These are phyloP conservation scores for Nephrotoma guestfalica DNA, from an alignment of 2,888 invertebrate species.

Conservation along the genomic window DNA sequence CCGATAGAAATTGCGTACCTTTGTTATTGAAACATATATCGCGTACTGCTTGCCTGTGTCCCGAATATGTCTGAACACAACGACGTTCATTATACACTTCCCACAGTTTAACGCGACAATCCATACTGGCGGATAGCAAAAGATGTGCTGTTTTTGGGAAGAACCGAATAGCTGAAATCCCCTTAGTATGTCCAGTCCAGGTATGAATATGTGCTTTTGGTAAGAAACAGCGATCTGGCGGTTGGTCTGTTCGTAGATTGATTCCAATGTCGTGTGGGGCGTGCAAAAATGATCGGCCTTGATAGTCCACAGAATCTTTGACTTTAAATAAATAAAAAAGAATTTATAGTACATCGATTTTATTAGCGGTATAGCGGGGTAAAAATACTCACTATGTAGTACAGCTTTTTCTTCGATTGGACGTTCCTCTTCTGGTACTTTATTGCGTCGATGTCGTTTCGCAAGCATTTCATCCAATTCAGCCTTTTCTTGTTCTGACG, in stretches of 20 bases:
- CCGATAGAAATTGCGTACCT: constrained; percentile 86
- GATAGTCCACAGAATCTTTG: constrained; percentile 88
- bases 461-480: constrained; percentile 88
- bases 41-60: constrained; percentile 92
- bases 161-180: constrained; percentile 88
- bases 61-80: constrained; percentile 86
- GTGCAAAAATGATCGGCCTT: constrained; percentile 88
- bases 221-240: constrained; percentile 89
- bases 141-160: constrained; percentile 91
- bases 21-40: constrained; percentile 92
- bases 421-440: constrained; percentile 83
- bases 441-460: constrained; percentile 75
- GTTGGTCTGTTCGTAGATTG: constrained; percentile 69
- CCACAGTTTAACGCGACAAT: constrained; percentile 95
- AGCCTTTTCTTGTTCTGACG: constrained; percentile 84
- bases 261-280: constrained; percentile 87
- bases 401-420: constrained; percentile 90
- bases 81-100: constrained; percentile 93
- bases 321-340: constrained; percentile 40
- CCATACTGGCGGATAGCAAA: constrained; percentile 92
- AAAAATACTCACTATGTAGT: constrained; percentile 60
- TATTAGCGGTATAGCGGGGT: neutral
- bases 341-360: neutral
- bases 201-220: constrained; percentile 93
- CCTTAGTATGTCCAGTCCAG: constrained; percentile 95